phyloP scores from a whole-genome alignment of 2,888 invertebrate genomes.

The Lissocephala sabroskyi region DNA sequence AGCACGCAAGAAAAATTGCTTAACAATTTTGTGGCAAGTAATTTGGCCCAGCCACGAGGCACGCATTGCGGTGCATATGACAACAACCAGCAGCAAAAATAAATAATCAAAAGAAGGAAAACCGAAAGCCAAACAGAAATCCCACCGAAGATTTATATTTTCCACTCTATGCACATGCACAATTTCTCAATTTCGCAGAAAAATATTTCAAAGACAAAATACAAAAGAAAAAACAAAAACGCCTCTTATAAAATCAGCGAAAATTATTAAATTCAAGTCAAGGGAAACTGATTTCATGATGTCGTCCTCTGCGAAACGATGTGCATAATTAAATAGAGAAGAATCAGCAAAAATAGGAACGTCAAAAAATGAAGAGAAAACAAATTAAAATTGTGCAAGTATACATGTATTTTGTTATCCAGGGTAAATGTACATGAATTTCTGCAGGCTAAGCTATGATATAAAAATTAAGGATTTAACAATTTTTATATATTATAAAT shows the following conservation, averaged over 20 bases:
- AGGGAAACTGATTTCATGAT: too few relatives aligned
- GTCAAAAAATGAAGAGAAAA: too few relatives aligned
- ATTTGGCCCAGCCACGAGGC: slow-evolving; percentile 16
- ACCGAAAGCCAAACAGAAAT: slow-evolving; percentile 4
- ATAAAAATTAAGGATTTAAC: too few relatives aligned
- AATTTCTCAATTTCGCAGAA: slow-evolving; percentile 14
- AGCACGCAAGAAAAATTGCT: slow-evolving; percentile 31
- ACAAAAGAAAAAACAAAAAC: not conserved
- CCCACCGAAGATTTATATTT: not conserved
- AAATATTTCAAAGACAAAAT: not conserved
- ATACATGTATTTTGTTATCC: too few relatives aligned
- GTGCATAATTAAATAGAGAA: too few relatives aligned
- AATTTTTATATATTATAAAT: too few relatives aligned
- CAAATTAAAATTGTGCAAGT: too few relatives aligned
- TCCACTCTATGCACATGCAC: not conserved
- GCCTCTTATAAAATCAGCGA: too few relatives aligned
- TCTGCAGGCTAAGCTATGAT: too few relatives aligned
- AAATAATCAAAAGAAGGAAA: slow-evolving; percentile 18
- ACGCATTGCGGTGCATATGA: slow-evolving; percentile 13
- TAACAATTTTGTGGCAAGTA: slow-evolving; percentile 32
- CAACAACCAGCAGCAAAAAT: slow-evolving; percentile 13
- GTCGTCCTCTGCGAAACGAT: not conserved
- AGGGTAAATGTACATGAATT: too few relatives aligned
- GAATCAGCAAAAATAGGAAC: too few relatives aligned
- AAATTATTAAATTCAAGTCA: too few relatives aligned